These are phyloP conservation scores for Eustalomyia histrio DNA, from an alignment of 2,888 invertebrate species.

Conservation along the genomic window DNA sequence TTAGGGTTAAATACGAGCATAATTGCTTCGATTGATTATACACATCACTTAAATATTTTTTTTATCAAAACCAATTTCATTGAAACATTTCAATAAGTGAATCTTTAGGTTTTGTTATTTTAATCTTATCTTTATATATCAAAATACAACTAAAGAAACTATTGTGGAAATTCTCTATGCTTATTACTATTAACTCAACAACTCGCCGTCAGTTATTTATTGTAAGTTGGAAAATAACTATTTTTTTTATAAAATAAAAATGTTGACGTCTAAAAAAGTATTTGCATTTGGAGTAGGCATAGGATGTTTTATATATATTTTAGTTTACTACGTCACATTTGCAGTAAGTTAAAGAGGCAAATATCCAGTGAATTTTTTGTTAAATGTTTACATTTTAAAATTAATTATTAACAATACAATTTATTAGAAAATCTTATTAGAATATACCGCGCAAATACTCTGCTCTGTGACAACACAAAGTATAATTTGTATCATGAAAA, in stretches of 20 bases:
- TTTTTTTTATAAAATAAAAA: neutral
- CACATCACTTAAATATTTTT: too few species aligned
- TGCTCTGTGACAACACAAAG: neutral
- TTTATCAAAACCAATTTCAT: too few species aligned
- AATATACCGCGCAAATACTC: neutral
- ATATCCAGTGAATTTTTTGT: neutral
- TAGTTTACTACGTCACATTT: neutral
- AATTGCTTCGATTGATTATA: too few species aligned
- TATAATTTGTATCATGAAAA: neutral
- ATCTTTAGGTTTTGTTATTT: too few species aligned
- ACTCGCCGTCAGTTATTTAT: neutral
- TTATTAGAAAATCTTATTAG: neutral
- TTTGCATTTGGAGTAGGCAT: neutral
- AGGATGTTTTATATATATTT: neutral
- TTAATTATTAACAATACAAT: too few species aligned
- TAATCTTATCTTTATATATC: too few species aligned
- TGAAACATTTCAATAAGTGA: too few species aligned
- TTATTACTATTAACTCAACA: neutral
- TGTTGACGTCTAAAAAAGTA: neutral
- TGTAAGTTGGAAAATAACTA: neutral
- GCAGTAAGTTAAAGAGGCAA: neutral
- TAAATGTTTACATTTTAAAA: neutral
- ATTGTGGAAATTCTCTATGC: too few species aligned
- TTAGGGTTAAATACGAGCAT: too few species aligned
- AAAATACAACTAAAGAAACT: too few species aligned